These are phyloP conservation scores for Rallus crepitans DNA, from an alignment of 2,797 vertebrate species.

Conservation along the genomic window DNA sequence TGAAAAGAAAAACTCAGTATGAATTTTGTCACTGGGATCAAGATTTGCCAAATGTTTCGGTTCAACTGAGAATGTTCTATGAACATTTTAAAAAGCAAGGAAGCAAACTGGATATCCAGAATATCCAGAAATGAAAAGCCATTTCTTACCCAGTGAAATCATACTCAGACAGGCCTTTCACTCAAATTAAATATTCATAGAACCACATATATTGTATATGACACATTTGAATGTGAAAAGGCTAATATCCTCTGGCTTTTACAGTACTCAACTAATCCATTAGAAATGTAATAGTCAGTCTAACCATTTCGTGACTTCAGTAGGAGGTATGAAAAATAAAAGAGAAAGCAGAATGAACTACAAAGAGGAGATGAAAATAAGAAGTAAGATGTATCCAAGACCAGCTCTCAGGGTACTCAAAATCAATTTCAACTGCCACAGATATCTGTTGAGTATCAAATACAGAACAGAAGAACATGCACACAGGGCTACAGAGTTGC, in stretches of 20 bases:
- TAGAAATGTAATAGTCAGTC: slow-evolving; percentile 70
- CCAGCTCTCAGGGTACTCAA: slow-evolving; percentile 4
- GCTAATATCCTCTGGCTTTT: slow-evolving; percentile 72
- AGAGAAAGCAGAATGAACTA: slow-evolving; percentile 18
- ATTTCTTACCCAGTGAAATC: slow-evolving; percentile 28
- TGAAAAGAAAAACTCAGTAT: background rate
- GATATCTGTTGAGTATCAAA: slow-evolving; percentile 25
- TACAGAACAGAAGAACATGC: background rate
- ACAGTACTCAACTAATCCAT: slow-evolving; percentile 71
- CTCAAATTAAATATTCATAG: slow-evolving; percentile 78
- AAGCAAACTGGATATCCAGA: background rate
- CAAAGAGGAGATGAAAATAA: slow-evolving; percentile 25
- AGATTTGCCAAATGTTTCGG: background rate
- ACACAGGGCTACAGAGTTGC: background rate
- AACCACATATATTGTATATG: slow-evolving; percentile 64
- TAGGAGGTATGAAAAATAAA: slow-evolving; percentile 11
- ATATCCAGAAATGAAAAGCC: slow-evolving; percentile 1
- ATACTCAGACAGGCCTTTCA: slow-evolving; percentile 63
- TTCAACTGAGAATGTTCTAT: background rate
- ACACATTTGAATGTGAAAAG: slow-evolving; percentile 75
- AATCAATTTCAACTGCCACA: slow-evolving; percentile 27
- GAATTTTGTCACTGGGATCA: background rate
- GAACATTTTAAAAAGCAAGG: background rate
- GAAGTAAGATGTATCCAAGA: background rate
- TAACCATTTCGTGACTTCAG: slow-evolving; percentile 2